phyloP scores from a whole-genome alignment of 2,113 vertebrate species.

The Neolamprologus sp. region DNA sequence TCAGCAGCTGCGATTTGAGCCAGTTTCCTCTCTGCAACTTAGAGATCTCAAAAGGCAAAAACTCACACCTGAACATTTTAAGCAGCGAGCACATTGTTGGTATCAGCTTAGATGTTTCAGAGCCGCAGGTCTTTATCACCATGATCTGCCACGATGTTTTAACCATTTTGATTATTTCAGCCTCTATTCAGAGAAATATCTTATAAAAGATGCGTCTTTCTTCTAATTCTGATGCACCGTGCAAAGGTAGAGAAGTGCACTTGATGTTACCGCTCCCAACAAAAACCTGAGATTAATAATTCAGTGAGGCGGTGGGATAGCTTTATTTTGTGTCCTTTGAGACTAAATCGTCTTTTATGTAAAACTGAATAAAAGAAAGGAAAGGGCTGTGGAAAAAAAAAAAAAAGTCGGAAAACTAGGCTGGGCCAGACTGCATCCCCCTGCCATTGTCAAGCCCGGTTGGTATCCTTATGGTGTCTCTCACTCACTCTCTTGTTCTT shows the following conservation, averaged over 20 bases:
- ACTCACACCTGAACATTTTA: background rate
- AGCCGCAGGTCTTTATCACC: background rate
- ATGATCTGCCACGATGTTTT: background rate
- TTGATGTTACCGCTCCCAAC: slow-evolving; percentile 49
- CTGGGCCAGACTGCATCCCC: slow-evolving; percentile 38
- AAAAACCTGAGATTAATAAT: slow-evolving; percentile 65
- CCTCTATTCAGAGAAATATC: background rate
- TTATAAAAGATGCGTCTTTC: background rate
- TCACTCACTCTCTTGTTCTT: background rate
- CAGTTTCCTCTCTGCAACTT: background rate
- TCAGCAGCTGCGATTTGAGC: slow-evolving; percentile 1
- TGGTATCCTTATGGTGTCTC: slow-evolving; percentile 12
- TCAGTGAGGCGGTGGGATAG: slow-evolving; percentile 51
- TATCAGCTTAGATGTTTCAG: background rate
- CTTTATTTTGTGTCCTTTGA: slow-evolving; percentile 61
- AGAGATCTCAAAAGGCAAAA: background rate
- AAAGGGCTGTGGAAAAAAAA: background rate
- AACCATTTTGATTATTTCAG: background rate
- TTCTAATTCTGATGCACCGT: slow-evolving; percentile 38
- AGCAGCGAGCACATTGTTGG: background rate
- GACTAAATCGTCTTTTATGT: slow-evolving; percentile 56
- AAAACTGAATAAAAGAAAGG: slow-evolving; percentile 29
- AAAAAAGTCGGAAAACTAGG: background rate
- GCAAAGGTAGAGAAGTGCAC: background rate
- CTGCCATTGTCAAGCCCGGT: slow-evolving; percentile 16